Evolutionary conservation across 2,113 vertebrate genomes (phyloP), one percentile per base, ranked within the genome.

Genomic region (Chaetodon trifascialis): DNA sequence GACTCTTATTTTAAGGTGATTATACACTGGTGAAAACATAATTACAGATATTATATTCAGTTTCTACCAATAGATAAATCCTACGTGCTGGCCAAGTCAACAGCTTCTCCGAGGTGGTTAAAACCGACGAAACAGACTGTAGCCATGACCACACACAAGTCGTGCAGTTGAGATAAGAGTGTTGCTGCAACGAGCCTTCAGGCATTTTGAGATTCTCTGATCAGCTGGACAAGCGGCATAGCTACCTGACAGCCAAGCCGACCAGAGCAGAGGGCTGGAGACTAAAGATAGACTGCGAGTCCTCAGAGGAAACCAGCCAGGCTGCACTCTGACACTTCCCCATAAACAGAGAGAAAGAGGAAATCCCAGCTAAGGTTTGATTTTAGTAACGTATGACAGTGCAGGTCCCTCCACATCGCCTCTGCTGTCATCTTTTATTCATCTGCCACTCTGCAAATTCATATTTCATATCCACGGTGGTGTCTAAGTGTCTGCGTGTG

Each of bases 341-440:
- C 78, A 38, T 52, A 74, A 79, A 73, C 84, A 74, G 16, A n/a
- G 73, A 79, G 60, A 77, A 40, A 82, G 52, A 69, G 69, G 86
- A 85, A 91, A 89, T 78, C 83, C 83, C 69, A 4, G 54, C 72
- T 19, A 54, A 40, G 63, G 72, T 70, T 80, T 87, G 89, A 92
- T 71, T 91, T 56, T 81, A 79, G 78, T 60, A 65, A 65, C 23
- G 54, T 84, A 64, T 88, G 90, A 89, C 86, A 88, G 80, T 6
- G 30, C 58, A 55, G 90, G 83, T 79, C 83, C 72, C 70, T 71
- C 71, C 70, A 52, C 76, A 44, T 76, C 46, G 56, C 75, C 79
- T 70, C 64, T 15, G 4, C 79, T 68, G 76, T 85, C 90, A 87
- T 92, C 81, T 92, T 91, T 90, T 87, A 93, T 90, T 92, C 78